Base-by-base conservation (phyloP, 1,140 invertebrate genomes). In the Ooceraea biroi region DNA sequence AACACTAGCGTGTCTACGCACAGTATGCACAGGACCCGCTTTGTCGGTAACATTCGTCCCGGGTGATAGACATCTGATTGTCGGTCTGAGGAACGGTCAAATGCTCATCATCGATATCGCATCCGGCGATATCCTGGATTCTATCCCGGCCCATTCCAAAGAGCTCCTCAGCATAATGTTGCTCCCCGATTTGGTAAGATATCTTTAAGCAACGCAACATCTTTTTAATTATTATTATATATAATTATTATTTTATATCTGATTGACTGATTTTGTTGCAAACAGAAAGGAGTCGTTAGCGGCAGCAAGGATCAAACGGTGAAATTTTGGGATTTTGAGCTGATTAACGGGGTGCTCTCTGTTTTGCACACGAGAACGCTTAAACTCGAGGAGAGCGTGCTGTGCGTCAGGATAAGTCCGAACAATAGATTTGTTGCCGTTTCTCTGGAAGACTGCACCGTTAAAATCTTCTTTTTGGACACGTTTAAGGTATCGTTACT, bases 381-480 rank as follows among this genome's bases (percentile, higher is more conserved):
- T 19, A 96, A 98, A 94, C 93, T 99, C 83, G 97, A 99, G 87
- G 98, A 99, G 89, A 96, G 96, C 76, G 97, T 99, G 55, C 93
- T 98, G 0, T 97, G 97, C 90, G 96, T 99, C 0, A 96, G 95
- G 93, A 96, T 98, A 44, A 98, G 97, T 90, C 97, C 97, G 1
- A 97, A 99, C 93, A 96, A 96, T 85, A 97, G 97, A 94, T 97
- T 98, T 87, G 92, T 99, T 19, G 98, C 98, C 7, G 98, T 98
- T 36, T 97, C 98, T 0, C 94, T 99, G 14, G 93, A 99, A 2
- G 98, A 99, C 94, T 97, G 96, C 17, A 99, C 98, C 17, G 97
- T 99, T 0, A 99, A 99, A 94, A 97, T 99, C 85, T 99, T 99
- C 93, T 99, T 99, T 92, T 90, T 97, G 14, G 98, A 99, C 91